Evolutionary conservation across 1,140 invertebrate species (phyloP).

Genomic region (Babylonia areolata): DNA sequence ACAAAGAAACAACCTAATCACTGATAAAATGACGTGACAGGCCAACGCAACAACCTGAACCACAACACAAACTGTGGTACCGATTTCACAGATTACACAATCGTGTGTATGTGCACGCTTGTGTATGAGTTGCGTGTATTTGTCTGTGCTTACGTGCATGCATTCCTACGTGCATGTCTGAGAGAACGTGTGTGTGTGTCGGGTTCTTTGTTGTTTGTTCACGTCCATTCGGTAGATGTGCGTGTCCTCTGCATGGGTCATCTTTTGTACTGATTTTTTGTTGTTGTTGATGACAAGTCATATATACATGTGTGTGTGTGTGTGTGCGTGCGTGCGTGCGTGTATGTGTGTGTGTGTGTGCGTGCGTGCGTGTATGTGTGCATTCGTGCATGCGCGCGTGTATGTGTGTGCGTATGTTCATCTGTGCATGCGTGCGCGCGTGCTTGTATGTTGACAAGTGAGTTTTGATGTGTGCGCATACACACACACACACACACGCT

Average conservation of each 20-base stretch:
- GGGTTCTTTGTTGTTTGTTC: neutral
- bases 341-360: constrained; percentile 1
- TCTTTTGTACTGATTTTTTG: neutral
- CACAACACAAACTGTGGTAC: too few relatives aligned
- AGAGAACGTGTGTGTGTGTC: neutral
- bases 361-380: neutral
- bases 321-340: neutral
- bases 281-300: neutral
- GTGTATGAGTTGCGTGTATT: too few relatives aligned
- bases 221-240: too few relatives aligned
- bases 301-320: neutral
- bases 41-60: too few relatives aligned
- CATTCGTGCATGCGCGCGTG: neutral
- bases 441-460: too few relatives aligned
- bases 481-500: too few relatives aligned
- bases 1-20: too few relatives aligned
- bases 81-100: too few relatives aligned
- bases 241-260: too few relatives aligned
- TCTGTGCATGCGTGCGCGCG: neutral
- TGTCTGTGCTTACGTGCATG: neutral
- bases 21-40: too few relatives aligned
- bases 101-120: too few relatives aligned
- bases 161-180: neutral
- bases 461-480: too few relatives aligned
- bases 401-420: neutral